Evolutionary conservation across 2,113 vertebrate genomes (phyloP), one percentile per base, ranked within the genome.

Genomic region (Natator depressus): DNA sequence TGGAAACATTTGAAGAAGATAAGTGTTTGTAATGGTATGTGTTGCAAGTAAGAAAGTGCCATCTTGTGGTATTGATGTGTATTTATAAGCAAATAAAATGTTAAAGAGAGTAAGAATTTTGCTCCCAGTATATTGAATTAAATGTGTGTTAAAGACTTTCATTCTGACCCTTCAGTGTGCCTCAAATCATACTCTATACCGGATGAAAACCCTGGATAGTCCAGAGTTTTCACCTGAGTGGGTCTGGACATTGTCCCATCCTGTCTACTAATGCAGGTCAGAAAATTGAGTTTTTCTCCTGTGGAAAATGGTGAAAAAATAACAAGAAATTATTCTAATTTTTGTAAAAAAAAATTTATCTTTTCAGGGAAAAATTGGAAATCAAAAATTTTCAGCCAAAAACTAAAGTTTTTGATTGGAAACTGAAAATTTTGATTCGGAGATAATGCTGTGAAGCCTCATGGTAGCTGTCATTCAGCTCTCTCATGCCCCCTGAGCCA

Each of bases 41-140:
- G 98, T 98, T 49, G 92, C 97, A 98, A 98, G 98, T 98, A 97
- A 98, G 98, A 98, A 98, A 97, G 98, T 98, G 98, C 98, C 98
- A 98, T 98, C 98, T 98, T 98, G 98, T 98, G 98, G 98, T 98
- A 98, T 98, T 98, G 97, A 98, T 97, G 97, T 98, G 98, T 98
- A 98, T 98, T 98, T 98, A 98, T 98, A 98, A 97, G 93, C 97
- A 98, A 98, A 98, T 98, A 98, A 98, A 98, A 97, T 96, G 96
- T 97, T 98, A 97, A 98, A 97, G 97, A 98, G 97, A 98, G 95
- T 93, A 92, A 94, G 95, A 94, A 82, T 95, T 78, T 93, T 98
- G 80, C 76, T 96, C 59, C 91, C 94, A 88, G 87, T 94, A 82
- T 89, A 96, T 94, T 98, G 75, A 90, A 93, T 94, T 95, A 90